phyloP scores from a whole-genome alignment of 2,888 invertebrate species.

The Liopterus haemorrhoidalis region DNA sequence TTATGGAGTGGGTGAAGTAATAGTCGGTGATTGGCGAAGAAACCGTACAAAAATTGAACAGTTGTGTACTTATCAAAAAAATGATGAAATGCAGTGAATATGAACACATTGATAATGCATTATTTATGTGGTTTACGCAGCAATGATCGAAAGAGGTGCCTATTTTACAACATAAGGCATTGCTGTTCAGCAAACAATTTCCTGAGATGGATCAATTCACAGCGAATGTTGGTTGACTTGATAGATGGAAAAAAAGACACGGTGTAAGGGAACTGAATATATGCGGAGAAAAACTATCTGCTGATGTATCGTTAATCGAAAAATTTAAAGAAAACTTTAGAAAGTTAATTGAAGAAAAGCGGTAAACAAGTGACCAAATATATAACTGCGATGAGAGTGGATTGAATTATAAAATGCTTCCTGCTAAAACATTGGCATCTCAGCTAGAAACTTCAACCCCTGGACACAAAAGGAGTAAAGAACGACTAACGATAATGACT shows the following conservation, averaged over 20 bases:
- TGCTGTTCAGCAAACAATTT: too few relatives aligned
- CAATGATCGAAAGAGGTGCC: too few relatives aligned
- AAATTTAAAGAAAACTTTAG: constrained; percentile 23
- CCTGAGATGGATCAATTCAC: too few relatives aligned
- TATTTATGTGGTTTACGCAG: too few relatives aligned
- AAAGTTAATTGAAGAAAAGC: constrained; percentile 23
- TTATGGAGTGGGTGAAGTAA: too few relatives aligned
- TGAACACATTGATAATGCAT: too few relatives aligned
- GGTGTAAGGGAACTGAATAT: constrained; percentile 20
- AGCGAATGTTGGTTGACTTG: constrained; percentile 29
- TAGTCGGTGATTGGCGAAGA: too few relatives aligned
- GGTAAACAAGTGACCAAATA: constrained; percentile 26
- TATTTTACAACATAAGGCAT: too few relatives aligned
- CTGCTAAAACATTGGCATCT: constrained; percentile 26
- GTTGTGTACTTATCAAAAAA: too few relatives aligned
- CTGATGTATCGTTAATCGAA: constrained; percentile 18
- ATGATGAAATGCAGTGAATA: too few relatives aligned
- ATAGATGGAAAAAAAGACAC: constrained; percentile 23
- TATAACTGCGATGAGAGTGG: constrained; percentile 32
- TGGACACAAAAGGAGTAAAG: constrained; percentile 29
- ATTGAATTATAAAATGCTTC: constrained; percentile 30
- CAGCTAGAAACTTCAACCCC: constrained; percentile 24
- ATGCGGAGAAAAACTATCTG: constrained; percentile 29
- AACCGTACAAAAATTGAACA: too few relatives aligned
- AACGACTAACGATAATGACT: constrained; percentile 28